Evolutionary conservation across 2,888 invertebrate species (phyloP).

Genomic region (Drosophila lutescens): DNA sequence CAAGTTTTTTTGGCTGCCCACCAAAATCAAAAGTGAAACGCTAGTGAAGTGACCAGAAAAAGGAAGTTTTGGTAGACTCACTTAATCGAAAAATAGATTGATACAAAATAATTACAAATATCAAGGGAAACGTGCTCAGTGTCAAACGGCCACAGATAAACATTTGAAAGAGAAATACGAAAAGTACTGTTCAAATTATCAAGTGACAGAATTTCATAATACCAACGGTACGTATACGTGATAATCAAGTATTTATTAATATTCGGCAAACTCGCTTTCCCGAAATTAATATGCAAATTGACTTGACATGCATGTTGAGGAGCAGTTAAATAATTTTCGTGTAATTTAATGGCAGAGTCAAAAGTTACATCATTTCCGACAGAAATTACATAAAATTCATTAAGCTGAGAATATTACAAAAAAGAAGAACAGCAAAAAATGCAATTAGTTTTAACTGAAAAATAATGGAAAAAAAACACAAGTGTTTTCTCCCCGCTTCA

Average conservation of each 20-base stretch:
- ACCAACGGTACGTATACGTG: conserved; percentile 63
- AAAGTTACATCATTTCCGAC: conserved; percentile 31
- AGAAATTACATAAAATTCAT: conserved; percentile 17
- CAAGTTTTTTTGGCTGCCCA: conserved; percentile 63
- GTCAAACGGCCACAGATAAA: conserved; percentile 36
- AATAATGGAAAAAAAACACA: conserved; percentile 21
- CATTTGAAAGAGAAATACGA: conserved; percentile 18
- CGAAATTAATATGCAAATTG: conserved; percentile 27
- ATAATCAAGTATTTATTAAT: conserved; percentile 18
- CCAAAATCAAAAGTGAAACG: conserved; percentile 42
- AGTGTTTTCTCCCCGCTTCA: conserved; percentile 19
- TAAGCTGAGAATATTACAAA: conserved; percentile 9
- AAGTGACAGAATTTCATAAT: conserved; percentile 8
- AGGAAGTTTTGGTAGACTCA: conserved; percentile 28
- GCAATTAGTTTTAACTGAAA: conserved; percentile 23
- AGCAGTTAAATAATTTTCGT: conserved; percentile 25
- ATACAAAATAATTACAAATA: not conserved
- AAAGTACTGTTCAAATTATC: conserved; percentile 13
- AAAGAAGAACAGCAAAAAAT: conserved; percentile 12
- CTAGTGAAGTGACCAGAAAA: conserved; percentile 56
- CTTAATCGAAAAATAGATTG: not conserved
- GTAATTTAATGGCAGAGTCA: not conserved
- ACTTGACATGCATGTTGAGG: conserved; percentile 29
- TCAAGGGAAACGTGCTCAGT: conserved; percentile 37
- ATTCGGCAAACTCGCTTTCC: conserved; percentile 1